A percentile compares a stretch with the other conserved stretches of the same genome.
Evolutionary conservation across 2,113 vertebrate species (phyloP).

Genomic region (Entomyzon cyanotis): DNA sequence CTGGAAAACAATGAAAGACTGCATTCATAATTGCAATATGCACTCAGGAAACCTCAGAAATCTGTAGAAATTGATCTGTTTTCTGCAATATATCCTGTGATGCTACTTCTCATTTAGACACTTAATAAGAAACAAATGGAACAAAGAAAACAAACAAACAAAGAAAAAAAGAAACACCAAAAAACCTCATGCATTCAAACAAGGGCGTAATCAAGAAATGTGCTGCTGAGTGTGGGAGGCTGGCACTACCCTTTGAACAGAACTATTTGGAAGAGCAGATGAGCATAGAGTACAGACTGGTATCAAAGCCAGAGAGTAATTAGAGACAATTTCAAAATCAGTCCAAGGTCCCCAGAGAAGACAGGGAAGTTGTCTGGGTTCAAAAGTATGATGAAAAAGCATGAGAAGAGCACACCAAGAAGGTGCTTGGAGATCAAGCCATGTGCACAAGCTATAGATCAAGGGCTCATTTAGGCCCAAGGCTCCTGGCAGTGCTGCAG

Average conservation of each 20-base stretch:
- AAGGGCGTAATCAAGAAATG: neutral
- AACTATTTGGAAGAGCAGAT: neutral
- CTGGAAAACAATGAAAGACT: neutral
- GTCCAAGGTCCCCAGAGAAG: neutral
- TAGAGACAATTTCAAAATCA: neutral
- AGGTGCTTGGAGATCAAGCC: neutral
- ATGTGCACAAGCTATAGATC: neutral
- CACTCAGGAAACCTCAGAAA: neutral
- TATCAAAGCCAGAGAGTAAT: neutral
- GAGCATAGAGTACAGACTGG: neutral
- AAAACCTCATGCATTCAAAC: neutral
- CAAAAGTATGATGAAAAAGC: neutral
- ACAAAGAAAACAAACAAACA: neutral
- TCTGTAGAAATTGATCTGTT: neutral
- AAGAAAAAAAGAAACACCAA: neutral
- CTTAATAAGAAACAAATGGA: neutral
- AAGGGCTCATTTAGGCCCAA: neutral
- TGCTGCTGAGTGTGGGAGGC: neutral
- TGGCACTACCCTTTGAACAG: neutral
- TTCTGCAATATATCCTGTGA: neutral
- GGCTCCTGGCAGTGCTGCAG: neutral
- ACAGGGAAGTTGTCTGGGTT: neutral
- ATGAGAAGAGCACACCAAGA: rapidly evolving
- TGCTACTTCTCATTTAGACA: neutral
- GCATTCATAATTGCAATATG: neutral